Percentiles rank a stretch among this genome's conserved stretches.
Conservation (phyloP, 1,140 invertebrate genomes). For the Drosophila sulfurigaster region DNA sequence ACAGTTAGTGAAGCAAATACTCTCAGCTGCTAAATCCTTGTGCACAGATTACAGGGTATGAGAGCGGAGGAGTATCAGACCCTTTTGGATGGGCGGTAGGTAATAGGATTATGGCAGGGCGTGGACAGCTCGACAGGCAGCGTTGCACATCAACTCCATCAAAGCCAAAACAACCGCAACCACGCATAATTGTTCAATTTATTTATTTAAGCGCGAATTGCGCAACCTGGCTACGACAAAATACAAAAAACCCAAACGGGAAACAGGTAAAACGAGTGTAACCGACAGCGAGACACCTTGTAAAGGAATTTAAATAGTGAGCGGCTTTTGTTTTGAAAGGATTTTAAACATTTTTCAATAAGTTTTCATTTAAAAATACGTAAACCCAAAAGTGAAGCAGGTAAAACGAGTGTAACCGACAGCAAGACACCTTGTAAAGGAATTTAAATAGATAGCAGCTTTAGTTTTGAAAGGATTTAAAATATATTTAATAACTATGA, state of each 20-base stretch:
- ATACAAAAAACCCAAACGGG: slow-evolving; percentile 6
- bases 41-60: slow-evolving; percentile 11
- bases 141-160: slow-evolving; percentile 54
- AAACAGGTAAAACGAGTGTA: neutral
- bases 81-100: slow-evolving; percentile 23
- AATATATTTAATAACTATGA: too few species aligned
- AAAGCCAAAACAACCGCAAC: slow-evolving; percentile 82
- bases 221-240: slow-evolving; percentile 12
- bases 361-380: neutral
- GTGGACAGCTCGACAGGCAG: neutral
- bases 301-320: too few species aligned
- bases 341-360: neutral
- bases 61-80: neutral
- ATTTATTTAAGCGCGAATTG: slow-evolving; percentile 81
- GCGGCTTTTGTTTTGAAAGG: too few species aligned
- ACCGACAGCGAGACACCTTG: neutral
- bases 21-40: neutral
- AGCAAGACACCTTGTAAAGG: neutral
- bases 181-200: slow-evolving; percentile 83
- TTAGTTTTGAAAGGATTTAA: neutral
- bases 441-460: too few species aligned
- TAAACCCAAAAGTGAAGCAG: neutral
- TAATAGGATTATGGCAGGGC: slow-evolving; percentile 75
- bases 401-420: neutral
- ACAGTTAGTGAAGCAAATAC: too few species aligned